A percentile compares a stretch with the other conserved stretches of the same genome.
These are phyloP conservation scores for Eilema depressum DNA, from an alignment of 2,888 invertebrate species.

Conservation along the genomic window DNA sequence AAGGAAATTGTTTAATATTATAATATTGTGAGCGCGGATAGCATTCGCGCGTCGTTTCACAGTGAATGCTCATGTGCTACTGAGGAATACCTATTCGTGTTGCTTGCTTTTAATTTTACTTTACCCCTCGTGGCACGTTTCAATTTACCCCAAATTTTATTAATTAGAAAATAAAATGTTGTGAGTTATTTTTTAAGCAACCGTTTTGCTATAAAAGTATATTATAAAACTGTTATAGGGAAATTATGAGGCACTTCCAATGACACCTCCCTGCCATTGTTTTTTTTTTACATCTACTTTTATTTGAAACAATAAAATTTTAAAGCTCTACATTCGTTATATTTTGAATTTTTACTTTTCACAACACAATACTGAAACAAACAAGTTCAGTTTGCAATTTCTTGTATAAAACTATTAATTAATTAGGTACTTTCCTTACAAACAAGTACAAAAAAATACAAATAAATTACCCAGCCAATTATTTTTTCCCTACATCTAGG, in stretches of 20 bases:
- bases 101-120: neutral
- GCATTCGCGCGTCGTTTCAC: conserved; percentile 40
- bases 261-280: neutral
- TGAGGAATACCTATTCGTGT: conserved; percentile 30
- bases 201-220: neutral
- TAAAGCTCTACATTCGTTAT: neutral
- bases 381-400: neutral
- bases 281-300: neutral
- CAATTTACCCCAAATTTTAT: neutral
- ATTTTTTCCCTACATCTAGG: neutral
- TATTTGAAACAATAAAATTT: neutral
- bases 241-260: neutral
- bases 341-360: neutral
- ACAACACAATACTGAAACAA: neutral
- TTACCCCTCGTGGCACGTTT: neutral
- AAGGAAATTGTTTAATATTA: conserved; percentile 58
- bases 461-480: neutral
- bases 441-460: neutral
- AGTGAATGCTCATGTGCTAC: conserved; percentile 58
- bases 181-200: neutral
- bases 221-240: neutral
- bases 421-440: neutral
- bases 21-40: conserved; percentile 52
- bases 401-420: neutral
- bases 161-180: neutral